These are phyloP conservation scores for Sphaeridia pumilis DNA, from an alignment of 2,888 invertebrate species.

Conservation along the genomic window DNA sequence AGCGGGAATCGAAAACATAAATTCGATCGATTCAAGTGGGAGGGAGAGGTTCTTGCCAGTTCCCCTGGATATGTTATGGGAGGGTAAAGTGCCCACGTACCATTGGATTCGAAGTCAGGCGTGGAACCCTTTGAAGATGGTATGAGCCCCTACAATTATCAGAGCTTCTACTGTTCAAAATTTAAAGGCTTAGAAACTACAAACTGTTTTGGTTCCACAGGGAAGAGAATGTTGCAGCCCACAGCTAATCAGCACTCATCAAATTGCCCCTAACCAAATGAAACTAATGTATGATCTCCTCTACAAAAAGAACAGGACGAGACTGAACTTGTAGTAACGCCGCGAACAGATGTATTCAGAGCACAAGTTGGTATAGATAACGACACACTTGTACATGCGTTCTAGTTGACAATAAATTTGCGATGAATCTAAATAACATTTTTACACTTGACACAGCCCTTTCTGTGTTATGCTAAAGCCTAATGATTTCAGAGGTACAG, in stretches of 20 bases:
- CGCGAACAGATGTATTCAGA: too few relatives aligned
- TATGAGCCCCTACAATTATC: slow-evolving; percentile 4
- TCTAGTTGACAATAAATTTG: too few relatives aligned
- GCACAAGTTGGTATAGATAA: too few relatives aligned
- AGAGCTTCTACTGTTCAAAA: neutral
- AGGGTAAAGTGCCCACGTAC: slow-evolving; percentile 22
- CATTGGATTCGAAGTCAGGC: slow-evolving; percentile 34
- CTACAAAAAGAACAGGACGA: too few relatives aligned
- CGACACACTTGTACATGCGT: too few relatives aligned
- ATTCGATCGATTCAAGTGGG: slow-evolving; percentile 19
- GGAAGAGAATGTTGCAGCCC: slow-evolving; percentile 28
- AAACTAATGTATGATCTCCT: slow-evolving; percentile 14
- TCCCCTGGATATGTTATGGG: slow-evolving; percentile 20
- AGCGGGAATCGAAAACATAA: slow-evolving; percentile 21
- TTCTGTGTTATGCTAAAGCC: too few relatives aligned
- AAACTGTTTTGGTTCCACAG: slow-evolving; percentile 12
- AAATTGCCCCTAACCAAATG: slow-evolving; percentile 25
- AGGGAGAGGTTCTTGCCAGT: slow-evolving; percentile 28
- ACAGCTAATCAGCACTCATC: slow-evolving; percentile 25
- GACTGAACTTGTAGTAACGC: too few relatives aligned
- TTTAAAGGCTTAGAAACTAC: too few relatives aligned
- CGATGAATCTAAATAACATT: too few relatives aligned
- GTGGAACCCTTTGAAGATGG: slow-evolving; percentile 28
- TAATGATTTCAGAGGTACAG: too few relatives aligned
- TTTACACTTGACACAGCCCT: too few relatives aligned